Evolutionary conservation across 1,140 invertebrate species (phyloP).

Genomic region (Bemisia tabaci): DNA sequence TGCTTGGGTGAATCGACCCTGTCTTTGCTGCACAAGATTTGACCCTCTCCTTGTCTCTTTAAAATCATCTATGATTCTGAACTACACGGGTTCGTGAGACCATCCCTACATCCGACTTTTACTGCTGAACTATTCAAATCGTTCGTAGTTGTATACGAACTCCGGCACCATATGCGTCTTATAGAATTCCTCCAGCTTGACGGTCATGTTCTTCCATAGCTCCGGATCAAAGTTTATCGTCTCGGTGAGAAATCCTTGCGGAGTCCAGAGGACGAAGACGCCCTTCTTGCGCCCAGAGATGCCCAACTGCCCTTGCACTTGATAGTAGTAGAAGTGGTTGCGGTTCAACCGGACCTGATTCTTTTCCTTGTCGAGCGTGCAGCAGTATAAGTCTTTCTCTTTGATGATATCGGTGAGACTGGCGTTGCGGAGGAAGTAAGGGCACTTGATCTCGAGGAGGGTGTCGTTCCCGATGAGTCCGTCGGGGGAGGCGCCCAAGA

Average conservation of each 20-base stretch:
- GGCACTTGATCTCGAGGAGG: neutral
- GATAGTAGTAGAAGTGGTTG: neutral
- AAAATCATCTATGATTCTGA: too few species aligned
- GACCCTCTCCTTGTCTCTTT: too few species aligned
- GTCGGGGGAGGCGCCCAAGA: constrained; percentile 4
- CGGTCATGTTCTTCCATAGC: neutral
- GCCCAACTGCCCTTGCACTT: neutral
- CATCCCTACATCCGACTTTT: too few species aligned
- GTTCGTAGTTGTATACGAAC: neutral
- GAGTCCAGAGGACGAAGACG: neutral
- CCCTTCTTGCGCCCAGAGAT: neutral
- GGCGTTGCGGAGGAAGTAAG: neutral
- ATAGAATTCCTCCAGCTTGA: neutral
- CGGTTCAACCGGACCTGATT: neutral
- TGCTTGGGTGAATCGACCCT: too few species aligned
- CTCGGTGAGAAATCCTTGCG: neutral
- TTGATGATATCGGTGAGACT: neutral
- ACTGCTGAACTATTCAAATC: too few species aligned
- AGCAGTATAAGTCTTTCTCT: neutral
- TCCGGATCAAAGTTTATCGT: neutral
- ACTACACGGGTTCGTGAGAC: too few species aligned
- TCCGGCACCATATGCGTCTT: neutral
- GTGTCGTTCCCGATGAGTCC: constrained; percentile 1
- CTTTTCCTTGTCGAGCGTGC: neutral
- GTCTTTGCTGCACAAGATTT: too few species aligned